A percentile compares a stretch with the other conserved stretches of the same genome.
These are phyloP conservation scores for Conops quadrifasciatus DNA, from an alignment of 2,888 invertebrate species.

Conservation along the genomic window DNA sequence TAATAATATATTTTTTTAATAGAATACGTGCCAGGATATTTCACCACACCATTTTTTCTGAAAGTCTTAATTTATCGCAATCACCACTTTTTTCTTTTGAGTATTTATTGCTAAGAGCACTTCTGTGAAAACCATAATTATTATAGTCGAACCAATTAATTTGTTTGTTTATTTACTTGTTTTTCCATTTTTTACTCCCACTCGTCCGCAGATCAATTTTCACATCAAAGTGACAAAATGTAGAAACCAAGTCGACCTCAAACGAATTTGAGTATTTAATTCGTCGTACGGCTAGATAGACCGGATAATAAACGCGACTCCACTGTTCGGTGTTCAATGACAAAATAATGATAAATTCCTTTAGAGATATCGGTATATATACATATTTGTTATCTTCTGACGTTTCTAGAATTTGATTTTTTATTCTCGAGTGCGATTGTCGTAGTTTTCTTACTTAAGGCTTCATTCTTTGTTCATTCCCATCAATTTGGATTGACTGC, in stretches of 20 bases:
- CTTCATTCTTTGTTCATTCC: neutral
- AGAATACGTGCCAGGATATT: neutral
- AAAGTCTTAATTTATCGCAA: neutral
- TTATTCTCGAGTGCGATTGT: neutral
- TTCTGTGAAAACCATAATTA: too few species aligned
- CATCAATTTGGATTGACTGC: conserved; percentile 15
- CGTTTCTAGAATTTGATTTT: conserved; percentile 7
- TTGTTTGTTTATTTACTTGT: neutral
- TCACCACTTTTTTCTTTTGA: too few species aligned
- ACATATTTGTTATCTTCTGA: conserved; percentile 23
- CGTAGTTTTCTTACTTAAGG: neutral
- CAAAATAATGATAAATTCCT: conserved; percentile 45
- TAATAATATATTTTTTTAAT: neutral
- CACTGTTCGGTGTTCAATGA: conserved; percentile 43
- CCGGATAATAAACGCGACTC: neutral
- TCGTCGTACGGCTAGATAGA: conserved; percentile 2
- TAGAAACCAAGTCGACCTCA: neutral
- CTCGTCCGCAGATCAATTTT: neutral
- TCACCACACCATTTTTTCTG: neutral
- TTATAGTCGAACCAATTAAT: neutral
- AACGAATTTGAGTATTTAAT: conserved; percentile 1
- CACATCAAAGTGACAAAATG: neutral
- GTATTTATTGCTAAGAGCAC: too few species aligned
- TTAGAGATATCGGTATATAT: conserved; percentile 46
- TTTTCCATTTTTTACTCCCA: neutral